Evolutionary conservation across 2,797 vertebrate species (phyloP), one percentile per base, ranked within the genome.

Genomic region (Crypturellus tataupa): DNA sequence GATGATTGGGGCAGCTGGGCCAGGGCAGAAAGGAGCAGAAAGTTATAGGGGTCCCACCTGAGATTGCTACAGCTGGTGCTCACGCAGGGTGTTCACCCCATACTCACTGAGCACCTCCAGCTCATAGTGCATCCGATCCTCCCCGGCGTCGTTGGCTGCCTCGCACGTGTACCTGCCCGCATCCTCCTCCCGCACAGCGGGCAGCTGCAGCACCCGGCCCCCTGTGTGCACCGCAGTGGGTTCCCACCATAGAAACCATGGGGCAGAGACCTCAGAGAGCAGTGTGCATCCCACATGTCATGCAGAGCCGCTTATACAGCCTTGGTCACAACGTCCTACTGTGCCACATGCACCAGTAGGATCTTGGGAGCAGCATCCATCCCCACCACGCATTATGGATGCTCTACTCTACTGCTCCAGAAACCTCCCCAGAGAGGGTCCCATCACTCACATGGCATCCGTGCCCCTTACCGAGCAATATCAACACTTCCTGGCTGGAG

Each of bases 151-250:
- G 2, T 98, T 99, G 86, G 98, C 96, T 0, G 98, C 99, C 96
- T 98, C 98, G 33, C 99, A 99, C 0, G 98, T 99, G 59, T 99
- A 99, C 90, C 95, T 98, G 90, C 99, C 99, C 2, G 97, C 94
- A 12, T 99, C 98, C 87, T 98, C 98, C 27, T 96, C 97, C 77
- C 90, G 97, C 23, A 98, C 98, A 4, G 94, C 94, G 3, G 96
- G 78, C 67, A 99, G 98, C 96, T 99, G 99, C 46, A 99, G 98
- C 85, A 98, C 97, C 80, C 99, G 98, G 35, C 99, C 99, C 62
- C 98, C 99, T 99, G 94, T 3, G 10, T 40, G 19, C 56, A 5
- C 49, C 46, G n/a, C 39, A 37, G n/a, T 29, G 5, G 24, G 24
- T 2, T 5, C 29, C 53, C 53, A 29, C 21, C 10, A 12, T 8